These are phyloP conservation scores for Rhinolophus sinicus DNA, from an alignment of 2,113 vertebrate genomes.

Conservation along the genomic window DNA sequence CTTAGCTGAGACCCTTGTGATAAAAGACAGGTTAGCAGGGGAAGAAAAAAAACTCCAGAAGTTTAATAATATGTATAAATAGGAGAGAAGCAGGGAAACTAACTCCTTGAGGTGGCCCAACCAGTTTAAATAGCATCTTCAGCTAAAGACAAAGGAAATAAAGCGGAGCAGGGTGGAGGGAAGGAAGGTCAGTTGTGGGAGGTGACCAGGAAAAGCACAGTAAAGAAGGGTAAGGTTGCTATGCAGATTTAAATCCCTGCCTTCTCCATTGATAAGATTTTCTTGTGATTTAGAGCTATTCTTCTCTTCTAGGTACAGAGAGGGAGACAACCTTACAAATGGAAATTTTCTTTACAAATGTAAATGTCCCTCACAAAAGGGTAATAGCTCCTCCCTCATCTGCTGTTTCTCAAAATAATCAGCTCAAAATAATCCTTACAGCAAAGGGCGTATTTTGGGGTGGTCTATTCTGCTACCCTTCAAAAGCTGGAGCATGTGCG, in stretches of 20 bases:
- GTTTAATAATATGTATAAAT: background rate
- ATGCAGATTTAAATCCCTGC: background rate
- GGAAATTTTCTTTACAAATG: background rate
- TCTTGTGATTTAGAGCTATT: background rate
- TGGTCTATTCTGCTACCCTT: background rate
- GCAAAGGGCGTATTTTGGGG: background rate
- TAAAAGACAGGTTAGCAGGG: background rate
- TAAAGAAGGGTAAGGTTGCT: background rate
- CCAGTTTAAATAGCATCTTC: background rate
- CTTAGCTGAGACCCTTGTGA: background rate
- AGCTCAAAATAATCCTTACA: background rate
- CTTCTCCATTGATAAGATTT: background rate
- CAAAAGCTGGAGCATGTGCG: background rate
- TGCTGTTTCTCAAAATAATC: background rate
- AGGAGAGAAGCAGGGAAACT: background rate
- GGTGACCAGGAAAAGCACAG: background rate
- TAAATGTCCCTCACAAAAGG: background rate
- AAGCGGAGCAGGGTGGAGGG: background rate
- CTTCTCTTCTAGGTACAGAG: background rate
- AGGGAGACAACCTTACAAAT: background rate
- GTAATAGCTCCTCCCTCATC: background rate
- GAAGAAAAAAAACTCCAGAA: background rate
- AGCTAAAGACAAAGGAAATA: background rate
- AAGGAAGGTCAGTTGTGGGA: background rate
- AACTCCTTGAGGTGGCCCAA: background rate